Percentiles rank a stretch among this genome's conserved stretches.
These are phyloP conservation scores for Globodera rostochiensis DNA, from an alignment of 1,140 invertebrate species.

Conservation along the genomic window DNA sequence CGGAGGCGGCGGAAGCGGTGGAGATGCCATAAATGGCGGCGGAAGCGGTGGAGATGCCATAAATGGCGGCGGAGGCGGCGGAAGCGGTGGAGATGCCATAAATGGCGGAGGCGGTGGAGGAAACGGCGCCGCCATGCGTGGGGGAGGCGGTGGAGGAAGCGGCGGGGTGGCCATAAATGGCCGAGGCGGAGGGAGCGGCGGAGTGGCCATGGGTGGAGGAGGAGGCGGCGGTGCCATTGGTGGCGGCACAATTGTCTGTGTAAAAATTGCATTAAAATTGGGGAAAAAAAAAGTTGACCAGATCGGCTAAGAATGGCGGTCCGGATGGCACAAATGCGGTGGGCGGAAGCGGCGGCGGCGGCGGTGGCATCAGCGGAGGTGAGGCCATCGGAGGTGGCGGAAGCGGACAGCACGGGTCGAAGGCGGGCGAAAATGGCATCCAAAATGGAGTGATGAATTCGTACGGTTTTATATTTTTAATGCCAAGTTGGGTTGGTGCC, in stretches of 20 bases:
- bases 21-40: neutral
- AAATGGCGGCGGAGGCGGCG: too few relatives aligned
- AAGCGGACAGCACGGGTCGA: neutral
- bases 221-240: slow-evolving; percentile 18
- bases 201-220: slow-evolving; percentile 6
- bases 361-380: neutral
- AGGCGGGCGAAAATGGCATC: too few relatives aligned
- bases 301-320: neutral
- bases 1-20: slow-evolving; percentile 22
- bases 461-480: too few relatives aligned
- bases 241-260: neutral
- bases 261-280: too few relatives aligned
- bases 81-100: slow-evolving; percentile 3
- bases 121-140: slow-evolving; percentile 6
- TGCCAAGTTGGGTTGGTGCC: too few relatives aligned
- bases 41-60: slow-evolving; percentile 7
- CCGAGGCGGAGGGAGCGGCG: neutral
- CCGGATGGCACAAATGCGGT: neutral
- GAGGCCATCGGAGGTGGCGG: neutral
- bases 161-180: neutral
- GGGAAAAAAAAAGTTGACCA: neutral
- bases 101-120: slow-evolving; percentile 8
- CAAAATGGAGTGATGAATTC: too few relatives aligned
- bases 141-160: slow-evolving; percentile 11
- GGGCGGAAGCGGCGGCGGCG: too few relatives aligned